Evolutionary conservation across 2,888 invertebrate species (phyloP), one percentile per base, ranked within the genome.

Genomic region (Nomada fabriciana): DNA sequence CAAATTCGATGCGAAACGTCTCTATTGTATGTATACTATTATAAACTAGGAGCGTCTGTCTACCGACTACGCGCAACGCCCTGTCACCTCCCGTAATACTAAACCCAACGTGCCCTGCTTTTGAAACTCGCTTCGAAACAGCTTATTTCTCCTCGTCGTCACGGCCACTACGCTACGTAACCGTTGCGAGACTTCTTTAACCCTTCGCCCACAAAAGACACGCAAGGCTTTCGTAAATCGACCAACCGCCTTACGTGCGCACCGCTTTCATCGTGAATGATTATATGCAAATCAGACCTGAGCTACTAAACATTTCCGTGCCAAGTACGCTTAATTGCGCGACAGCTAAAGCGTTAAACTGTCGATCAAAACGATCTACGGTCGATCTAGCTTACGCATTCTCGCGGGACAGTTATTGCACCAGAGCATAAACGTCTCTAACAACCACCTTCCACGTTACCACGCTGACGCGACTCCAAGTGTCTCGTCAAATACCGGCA

Each of bases 361-460:
- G 29, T 29, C 47, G 47, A 47, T 2, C 47, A 3, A 47, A 2
- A 20, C 67, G 36, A 60, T 10, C 36, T 52, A 50, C 60, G 43
- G 42, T 60, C 65, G 59, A 68, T 65, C 64, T 60, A 57, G 25
- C 70, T 76, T 69, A 68, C 65, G 76, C 69, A 76, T 83, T 57
- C 59, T 20, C 70, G 72, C 25, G 79, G 73, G 77, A 85, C 84
- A 75, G 82, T 78, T 55, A 13, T 1, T 36, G 72, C 77, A 72
- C 75, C 75, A 60, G 82, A 80, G 64, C 69, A 77, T 86, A 86
- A 86, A 75, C 81, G 75, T 74, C 61, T 60, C 61, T 75, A 86
- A 80, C 87, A 70, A 86, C 59, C 82, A 69, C 75, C 87, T 79
- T 83, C 79, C n/a, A 18, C 3, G 18, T 29, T 71, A 63, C 73